Conservation (phyloP, 2,888 invertebrate species). For the Ochropleura plecta region DNA sequence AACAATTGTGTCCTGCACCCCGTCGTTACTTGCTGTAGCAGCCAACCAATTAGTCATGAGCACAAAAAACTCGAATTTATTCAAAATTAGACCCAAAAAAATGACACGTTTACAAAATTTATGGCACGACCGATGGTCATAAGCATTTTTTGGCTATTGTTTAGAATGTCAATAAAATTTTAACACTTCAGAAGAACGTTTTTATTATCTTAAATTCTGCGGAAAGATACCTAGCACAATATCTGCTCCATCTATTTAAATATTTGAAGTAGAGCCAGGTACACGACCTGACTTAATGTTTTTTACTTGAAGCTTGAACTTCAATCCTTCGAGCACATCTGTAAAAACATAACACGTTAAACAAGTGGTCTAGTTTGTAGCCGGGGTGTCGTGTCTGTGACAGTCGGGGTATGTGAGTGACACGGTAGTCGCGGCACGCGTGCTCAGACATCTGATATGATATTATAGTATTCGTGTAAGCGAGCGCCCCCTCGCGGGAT, state of each 20-base stretch:
- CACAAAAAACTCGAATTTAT: constrained; percentile 80
- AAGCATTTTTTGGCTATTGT: constrained; percentile 82
- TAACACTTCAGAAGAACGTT: constrained; percentile 83
- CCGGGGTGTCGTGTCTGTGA: constrained; percentile 42
- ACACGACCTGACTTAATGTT: constrained; percentile 22
- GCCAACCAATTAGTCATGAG: constrained; percentile 86
- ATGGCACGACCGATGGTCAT: constrained; percentile 80
- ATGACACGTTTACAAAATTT: constrained; percentile 83
- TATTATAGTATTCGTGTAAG: constrained; percentile 88
- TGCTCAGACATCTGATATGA: constrained; percentile 86
- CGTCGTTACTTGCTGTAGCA: constrained; percentile 79
- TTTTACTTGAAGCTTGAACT: constrained; percentile 30
- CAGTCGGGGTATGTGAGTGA: constrained; percentile 49
- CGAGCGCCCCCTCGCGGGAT: constrained; percentile 70
- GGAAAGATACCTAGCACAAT: constrained; percentile 67
- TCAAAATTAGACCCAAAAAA: constrained; percentile 82
- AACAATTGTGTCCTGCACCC: constrained; percentile 84
- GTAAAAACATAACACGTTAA: constrained; percentile 31
- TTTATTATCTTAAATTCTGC: constrained; percentile 75
- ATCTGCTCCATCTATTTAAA: constrained; percentile 36
- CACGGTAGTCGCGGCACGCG: constrained; percentile 73
- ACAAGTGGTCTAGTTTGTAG: constrained; percentile 46
- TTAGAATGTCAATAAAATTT: constrained; percentile 83
- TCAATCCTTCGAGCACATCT: constrained; percentile 12
- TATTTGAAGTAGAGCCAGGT: constrained; percentile 54